Conservation (phyloP, 2,797 vertebrate genomes). For the Leuciscus waleckii region DNA sequence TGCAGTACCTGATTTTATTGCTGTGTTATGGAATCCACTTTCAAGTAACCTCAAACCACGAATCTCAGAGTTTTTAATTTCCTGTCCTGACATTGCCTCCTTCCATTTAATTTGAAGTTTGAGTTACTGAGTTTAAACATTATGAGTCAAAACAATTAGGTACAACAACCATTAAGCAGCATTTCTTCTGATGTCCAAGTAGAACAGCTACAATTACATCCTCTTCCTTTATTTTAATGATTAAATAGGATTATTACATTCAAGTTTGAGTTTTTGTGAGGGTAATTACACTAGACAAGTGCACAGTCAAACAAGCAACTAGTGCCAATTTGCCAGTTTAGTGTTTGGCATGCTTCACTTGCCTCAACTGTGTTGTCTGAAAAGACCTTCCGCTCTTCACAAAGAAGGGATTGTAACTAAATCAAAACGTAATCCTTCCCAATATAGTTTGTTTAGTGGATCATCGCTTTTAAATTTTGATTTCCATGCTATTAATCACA, state of each 20-base stretch:
- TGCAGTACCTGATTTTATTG: neutral
- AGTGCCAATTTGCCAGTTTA: slow-evolving; percentile 40
- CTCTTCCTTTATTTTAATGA: neutral
- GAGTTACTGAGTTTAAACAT: neutral
- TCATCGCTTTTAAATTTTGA: too few species aligned
- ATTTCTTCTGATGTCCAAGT: neutral
- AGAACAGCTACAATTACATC: neutral
- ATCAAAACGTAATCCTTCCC: slow-evolving; percentile 6
- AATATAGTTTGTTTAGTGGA: neutral
- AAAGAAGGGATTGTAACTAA: slow-evolving; percentile 13
- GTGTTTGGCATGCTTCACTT: slow-evolving; percentile 21
- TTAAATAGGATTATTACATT: neutral
- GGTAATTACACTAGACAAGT: slow-evolving; percentile 16
- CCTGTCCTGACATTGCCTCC: neutral
- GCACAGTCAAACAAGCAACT: slow-evolving; percentile 25
- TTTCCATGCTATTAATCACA: neutral
- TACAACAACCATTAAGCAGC: neutral
- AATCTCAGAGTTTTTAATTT: neutral
- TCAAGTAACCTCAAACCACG: neutral
- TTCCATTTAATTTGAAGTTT: neutral
- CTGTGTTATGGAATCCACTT: neutral
- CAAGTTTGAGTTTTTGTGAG: neutral
- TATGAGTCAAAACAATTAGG: neutral
- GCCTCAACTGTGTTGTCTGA: slow-evolving; percentile 26
- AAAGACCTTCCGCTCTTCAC: slow-evolving; percentile 24